Base-by-base conservation (phyloP, 2,888 invertebrate species). In the Lithophane ornitopus region DNA sequence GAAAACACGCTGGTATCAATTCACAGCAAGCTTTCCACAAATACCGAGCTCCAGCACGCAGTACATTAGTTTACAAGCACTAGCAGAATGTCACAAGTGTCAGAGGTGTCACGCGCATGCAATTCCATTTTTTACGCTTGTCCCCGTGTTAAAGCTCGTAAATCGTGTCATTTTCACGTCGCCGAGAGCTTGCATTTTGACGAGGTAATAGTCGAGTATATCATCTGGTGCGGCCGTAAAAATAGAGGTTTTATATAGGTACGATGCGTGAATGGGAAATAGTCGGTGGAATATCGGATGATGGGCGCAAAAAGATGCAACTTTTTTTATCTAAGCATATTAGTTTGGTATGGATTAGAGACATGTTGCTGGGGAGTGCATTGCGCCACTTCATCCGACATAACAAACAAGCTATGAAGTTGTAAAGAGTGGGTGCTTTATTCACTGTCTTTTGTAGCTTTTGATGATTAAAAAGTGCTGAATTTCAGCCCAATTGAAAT, bases 81-180 rank as follows among this genome's bases (percentile, higher is more conserved):
- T 68, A 71, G 73, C 72, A 46, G 65, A 76, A 79, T 83, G 85
- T 77, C 82, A 77, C 82, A 52, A 70, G 58, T 79, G 73, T 78
- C 74, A 78, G 73, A 52, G 46, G 67, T 79, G 76, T 85, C 75
- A 79, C 65, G 68, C 76, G 69, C 74, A 66, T 58, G 79, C 81
- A 82, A 85, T 86, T 84, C 78, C 82, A 89, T 86, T 88, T 89
- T 90, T 90, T 87, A 80, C 73, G 44, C 78, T 56, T 63, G 76
- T 80, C 74, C 73, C n/a, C 89, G 91, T 88, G 90, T 89, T 84
- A 87, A 89, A 87, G 90, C 87, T 89, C 92, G 89, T 93, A 93
- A 93, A 93, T 93, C 91, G 89, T 80, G 89, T 91, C 91, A 93
- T 94, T 93, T 93, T 90, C 92, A 88, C 92, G 92, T 93, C 93